Percentiles rank a stretch among this genome's conserved stretches.
These are phyloP conservation scores for Perodicticus potto DNA, from an alignment of 2,797 vertebrate species.

Conservation along the genomic window DNA sequence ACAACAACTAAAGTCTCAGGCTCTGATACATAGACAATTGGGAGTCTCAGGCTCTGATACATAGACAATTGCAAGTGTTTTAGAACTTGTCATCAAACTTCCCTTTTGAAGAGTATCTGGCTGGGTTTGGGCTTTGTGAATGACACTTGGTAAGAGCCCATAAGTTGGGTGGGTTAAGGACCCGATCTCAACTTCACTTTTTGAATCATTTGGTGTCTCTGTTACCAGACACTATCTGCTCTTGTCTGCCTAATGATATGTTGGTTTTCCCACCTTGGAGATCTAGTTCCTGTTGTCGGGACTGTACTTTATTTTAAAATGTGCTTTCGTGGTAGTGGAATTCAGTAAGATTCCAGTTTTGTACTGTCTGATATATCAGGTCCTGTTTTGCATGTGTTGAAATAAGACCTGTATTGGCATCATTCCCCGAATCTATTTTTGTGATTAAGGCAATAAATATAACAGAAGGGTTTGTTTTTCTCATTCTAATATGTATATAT, in stretches of 20 bases:
- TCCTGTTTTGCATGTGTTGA: conserved; percentile 32
- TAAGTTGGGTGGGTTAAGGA: background rate
- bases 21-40: background rate
- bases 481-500: background rate
- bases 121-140: conserved; percentile 32
- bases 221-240: background rate
- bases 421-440: conserved; percentile 63
- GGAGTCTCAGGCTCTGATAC: too few species aligned
- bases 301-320: conserved; percentile 50
- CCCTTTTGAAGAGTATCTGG: conserved; percentile 33
- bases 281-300: conserved; percentile 42
- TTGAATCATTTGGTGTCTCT: conserved; percentile 15
- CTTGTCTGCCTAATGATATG: background rate
- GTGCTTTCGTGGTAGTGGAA: conserved; percentile 47
- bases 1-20: background rate
- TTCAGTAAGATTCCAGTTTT: background rate
- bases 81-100: conserved; percentile 49
- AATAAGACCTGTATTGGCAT: conserved; percentile 34
- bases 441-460: conserved; percentile 48
- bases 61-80: too few species aligned
- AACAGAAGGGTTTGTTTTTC: conserved; percentile 29
- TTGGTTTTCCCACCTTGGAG: conserved; percentile 21
- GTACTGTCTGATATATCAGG: conserved; percentile 18
- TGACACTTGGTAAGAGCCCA: background rate
- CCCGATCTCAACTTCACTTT: background rate